Base-by-base conservation (phyloP, 1,140 invertebrate species). In the Anastrepha obliqua region DNA sequence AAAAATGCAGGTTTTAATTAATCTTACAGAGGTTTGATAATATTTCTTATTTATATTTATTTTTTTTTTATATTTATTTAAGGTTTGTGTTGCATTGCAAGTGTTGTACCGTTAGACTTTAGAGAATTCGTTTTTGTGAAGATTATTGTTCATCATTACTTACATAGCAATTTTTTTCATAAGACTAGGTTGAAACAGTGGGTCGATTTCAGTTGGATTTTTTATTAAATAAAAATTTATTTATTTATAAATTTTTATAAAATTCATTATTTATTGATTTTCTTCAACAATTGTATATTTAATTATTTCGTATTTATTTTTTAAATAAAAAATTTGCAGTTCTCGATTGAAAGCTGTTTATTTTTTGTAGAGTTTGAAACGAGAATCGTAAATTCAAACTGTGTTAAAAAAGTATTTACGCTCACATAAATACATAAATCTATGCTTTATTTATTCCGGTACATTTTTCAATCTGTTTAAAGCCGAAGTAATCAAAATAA, bases 71-170 rank as follows among this genome's bases (percentile, higher is more conserved):
- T 42, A 81, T 81, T 81, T 74, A 55, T 55, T 55, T 58, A 0
- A n/a, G 51, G 11, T 15, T 62, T 4, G 0, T 67, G n/a, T 67
- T 67, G 64, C 47, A 51, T 55, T 81, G 74, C 74, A 81, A 81
- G 74, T 81, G 74, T 81, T 81, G 74, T 55, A 81, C 74, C 74
- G 74, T 81, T 81, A 81, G 55, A 81, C 74, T 81, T 81, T 81
- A 81, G 17, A 81, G 47, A 81, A 29, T 81, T 0, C 7, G n/a
- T 81, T 9, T 81, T 51, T 81, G 39, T 74, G 39, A 74, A 81
- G 74, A 81, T 81, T 81, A 81, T 81, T 81, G 74, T 81, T 55
- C 74, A n/a, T 81, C 47, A 81, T 55, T 81, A 20, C 20, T 20
- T 55, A 51, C 15, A 9, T 81, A 81, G 29, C 74, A 47, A 55